Evolutionary conservation across 35 echinoderm and acorn worm genomes (phyloP).

Genomic region (Stichopus chloronotus): DNA sequence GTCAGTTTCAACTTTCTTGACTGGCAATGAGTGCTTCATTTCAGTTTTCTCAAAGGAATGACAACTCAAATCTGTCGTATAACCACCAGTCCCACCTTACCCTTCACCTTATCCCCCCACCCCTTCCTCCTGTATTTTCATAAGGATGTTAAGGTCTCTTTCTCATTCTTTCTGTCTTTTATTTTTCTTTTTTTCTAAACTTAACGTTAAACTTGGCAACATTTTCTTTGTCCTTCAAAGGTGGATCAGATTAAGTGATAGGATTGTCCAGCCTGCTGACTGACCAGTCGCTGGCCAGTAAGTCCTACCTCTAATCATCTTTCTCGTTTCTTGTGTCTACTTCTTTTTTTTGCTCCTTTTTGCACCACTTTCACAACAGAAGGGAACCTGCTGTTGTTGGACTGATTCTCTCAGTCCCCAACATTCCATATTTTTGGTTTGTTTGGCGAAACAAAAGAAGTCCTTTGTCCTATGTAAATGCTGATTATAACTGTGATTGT

Average conservation of each 20-base stretch:
- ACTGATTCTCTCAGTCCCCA: background rate
- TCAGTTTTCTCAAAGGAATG: too few relatives aligned
- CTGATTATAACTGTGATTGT: too few relatives aligned
- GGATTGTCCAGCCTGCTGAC: slow-evolving; percentile 12
- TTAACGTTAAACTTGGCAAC: background rate
- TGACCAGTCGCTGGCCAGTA: slow-evolving; percentile 21
- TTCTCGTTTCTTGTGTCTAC: background rate
- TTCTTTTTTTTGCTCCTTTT: too few relatives aligned
- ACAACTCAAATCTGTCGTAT: too few relatives aligned
- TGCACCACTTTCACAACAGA: slow-evolving; percentile 9
- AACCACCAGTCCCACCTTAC: too few relatives aligned
- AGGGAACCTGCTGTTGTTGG: background rate
- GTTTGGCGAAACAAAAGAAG: background rate
- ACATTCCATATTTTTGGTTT: background rate
- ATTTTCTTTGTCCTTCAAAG: slow-evolving; percentile 16
- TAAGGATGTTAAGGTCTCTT: too few relatives aligned
- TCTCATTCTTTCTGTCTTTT: too few relatives aligned
- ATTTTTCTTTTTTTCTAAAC: background rate
- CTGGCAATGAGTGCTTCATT: too few relatives aligned
- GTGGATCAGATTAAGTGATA: background rate
- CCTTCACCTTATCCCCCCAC: too few relatives aligned
- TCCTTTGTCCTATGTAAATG: too few relatives aligned
- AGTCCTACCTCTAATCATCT: slow-evolving; percentile 10
- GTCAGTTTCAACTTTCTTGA: too few relatives aligned
- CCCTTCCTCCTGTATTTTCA: too few relatives aligned